Percentiles rank a stretch among this genome's conserved stretches.
Conservation (phyloP, 2,888 invertebrate species). For the Tenthredo livida region DNA sequence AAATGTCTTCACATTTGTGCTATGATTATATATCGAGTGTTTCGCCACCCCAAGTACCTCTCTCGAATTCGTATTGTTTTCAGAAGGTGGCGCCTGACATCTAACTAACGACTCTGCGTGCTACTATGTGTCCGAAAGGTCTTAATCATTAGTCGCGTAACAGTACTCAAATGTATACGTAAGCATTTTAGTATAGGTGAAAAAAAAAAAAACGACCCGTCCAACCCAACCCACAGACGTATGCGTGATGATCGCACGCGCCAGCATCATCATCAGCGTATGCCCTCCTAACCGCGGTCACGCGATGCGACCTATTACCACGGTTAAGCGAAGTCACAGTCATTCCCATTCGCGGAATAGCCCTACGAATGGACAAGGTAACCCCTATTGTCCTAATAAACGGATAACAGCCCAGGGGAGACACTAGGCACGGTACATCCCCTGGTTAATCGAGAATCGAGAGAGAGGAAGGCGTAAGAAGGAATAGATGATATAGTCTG, state of each 20-base stretch:
- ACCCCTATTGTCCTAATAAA: conserved; percentile 46
- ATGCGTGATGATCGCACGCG: neutral
- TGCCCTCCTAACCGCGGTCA: neutral
- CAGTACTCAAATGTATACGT: neutral
- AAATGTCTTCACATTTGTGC: neutral
- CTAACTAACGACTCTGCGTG: neutral
- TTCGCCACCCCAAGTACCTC: neutral
- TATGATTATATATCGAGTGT: neutral
- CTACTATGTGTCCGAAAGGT: neutral
- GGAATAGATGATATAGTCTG: neutral
- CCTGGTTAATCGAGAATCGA: neutral
- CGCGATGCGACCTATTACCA: conserved; percentile 21
- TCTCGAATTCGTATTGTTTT: neutral
- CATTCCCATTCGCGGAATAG: conserved; percentile 31
- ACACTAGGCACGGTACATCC: conserved; percentile 7
- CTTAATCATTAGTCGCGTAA: neutral
- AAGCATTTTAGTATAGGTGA: neutral
- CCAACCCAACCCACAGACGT: neutral
- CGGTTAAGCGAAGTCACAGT: conserved; percentile 41
- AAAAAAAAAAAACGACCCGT: neutral
- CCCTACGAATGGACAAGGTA: conserved; percentile 34
- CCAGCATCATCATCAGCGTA: conserved; percentile 8
- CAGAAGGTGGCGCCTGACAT: neutral
- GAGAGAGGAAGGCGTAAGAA: neutral
- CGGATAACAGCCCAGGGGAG: conserved; percentile 46